Evolutionary conservation across 2,113 vertebrate species (phyloP), one percentile per base, ranked within the genome.

Genomic region (Colius striatus): DNA sequence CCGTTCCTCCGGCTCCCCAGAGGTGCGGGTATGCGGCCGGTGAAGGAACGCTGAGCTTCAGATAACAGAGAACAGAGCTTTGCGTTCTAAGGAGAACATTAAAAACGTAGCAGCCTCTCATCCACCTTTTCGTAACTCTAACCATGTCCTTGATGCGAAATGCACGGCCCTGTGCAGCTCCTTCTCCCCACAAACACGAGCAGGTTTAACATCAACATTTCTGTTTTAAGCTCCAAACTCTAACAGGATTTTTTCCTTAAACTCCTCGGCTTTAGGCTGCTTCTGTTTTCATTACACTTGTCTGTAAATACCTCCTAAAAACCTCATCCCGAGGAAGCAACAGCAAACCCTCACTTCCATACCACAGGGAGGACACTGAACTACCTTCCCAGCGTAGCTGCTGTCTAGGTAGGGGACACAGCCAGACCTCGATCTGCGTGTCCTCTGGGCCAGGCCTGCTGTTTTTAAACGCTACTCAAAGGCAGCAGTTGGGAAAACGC

Each of bases 261-360:
- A 50, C 18, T 58, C 13, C 32, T 58, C 1, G 1, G 27, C 55
- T 95, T 92, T 84, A 32, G 65, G 77, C 80, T 81, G 38, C 27
- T 87, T 57, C 53, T 66, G 48, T 68, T 96, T 71, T 81, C 70
- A 62, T 84, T 79, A 80, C 50, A 57, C 65, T 88, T 61, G 47
- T 87, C 51, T 73, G 77, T 27, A 47, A 81, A 61, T 36, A 51
- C 82, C 84, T 94, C 89, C 71, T 84, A 65, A 92, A 80, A 88
- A 30, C 70, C 50, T 85, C 50, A 58, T 48, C 55, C 78, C 55
- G 67, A 90, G 55, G 45, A 85, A 73, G 71, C 75, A 82, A 79
- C 61, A 58, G 36, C 41, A 83, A 76, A 89, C 87, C 13, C 20
- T n/a, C 63, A 76, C 85, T 93, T 91, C 79, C 76, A 85, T 32